Percentiles rank a stretch among this genome's conserved stretches.
These are phyloP conservation scores for Bilobella aurantiaca DNA, from an alignment of 1,140 invertebrate genomes.

Conservation along the genomic window DNA sequence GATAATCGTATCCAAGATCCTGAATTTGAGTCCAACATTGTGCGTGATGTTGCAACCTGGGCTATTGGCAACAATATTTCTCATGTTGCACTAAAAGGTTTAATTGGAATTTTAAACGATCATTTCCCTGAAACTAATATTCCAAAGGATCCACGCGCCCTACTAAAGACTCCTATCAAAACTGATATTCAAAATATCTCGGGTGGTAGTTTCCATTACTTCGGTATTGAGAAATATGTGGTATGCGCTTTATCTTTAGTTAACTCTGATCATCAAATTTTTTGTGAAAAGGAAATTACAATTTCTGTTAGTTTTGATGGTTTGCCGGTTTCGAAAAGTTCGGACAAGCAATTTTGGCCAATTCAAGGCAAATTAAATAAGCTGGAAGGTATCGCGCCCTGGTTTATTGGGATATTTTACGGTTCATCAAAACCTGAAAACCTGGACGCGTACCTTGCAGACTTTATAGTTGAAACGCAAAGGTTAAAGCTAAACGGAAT, in stretches of 20 bases:
- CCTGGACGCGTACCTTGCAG: not conserved
- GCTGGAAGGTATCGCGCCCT: not conserved
- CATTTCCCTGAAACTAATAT: not conserved
- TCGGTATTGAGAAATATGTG: no score
- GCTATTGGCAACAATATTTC: not conserved
- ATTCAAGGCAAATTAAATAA: constrained; percentile 2
- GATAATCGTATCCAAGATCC: no score
- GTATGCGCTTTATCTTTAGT: not conserved
- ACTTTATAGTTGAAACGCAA: not conserved
- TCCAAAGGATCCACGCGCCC: not conserved
- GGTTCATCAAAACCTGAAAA: not conserved
- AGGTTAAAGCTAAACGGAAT: not conserved
- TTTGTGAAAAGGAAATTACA: not conserved
- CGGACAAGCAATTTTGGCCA: constrained; percentile 3
- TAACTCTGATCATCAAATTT: not conserved
- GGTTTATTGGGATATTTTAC: not conserved
- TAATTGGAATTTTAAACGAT: not conserved
- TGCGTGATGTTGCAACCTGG: no score
- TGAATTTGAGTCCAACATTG: no score
- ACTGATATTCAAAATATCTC: not conserved
- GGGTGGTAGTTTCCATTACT: not conserved
- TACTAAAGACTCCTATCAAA: not conserved
- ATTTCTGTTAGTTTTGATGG: constrained; percentile 3
- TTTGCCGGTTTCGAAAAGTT: not conserved
- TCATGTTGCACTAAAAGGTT: not conserved